These are phyloP conservation scores for Tenebrosternarchus preto DNA, from an alignment of 2,113 vertebrate genomes.

Conservation along the genomic window DNA sequence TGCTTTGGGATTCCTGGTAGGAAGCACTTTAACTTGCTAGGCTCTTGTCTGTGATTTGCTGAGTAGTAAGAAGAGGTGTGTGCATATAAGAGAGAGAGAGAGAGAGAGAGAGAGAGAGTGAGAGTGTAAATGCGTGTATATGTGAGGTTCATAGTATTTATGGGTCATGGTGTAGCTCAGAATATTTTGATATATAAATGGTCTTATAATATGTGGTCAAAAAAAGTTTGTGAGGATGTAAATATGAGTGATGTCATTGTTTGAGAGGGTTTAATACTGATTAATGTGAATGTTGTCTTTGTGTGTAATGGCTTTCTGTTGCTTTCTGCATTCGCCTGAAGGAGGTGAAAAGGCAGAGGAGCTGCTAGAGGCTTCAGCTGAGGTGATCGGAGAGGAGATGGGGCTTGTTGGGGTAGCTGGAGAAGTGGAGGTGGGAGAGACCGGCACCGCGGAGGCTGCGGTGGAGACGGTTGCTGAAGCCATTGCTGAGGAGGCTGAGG, in stretches of 20 bases:
- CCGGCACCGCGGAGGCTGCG: too few species aligned
- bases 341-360: constrained; percentile 16
- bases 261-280: too few species aligned
- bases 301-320: not conserved
- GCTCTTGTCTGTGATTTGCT: constrained; percentile 34
- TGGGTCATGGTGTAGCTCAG: too few species aligned
- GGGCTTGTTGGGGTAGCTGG: not conserved
- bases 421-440: constrained; percentile 2
- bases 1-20: not conserved
- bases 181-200: too few species aligned
- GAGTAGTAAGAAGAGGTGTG: not conserved
- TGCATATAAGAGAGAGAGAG: not conserved
- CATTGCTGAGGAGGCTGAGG: constrained; percentile 38
- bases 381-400: not conserved
- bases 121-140: not conserved
- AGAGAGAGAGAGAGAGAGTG: not conserved
- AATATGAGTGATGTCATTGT: too few species aligned
- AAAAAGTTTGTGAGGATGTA: too few species aligned
- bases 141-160: not conserved
- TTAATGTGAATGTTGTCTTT: too few species aligned
- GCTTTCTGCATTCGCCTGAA: not conserved
- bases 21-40: constrained; percentile 42
- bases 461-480: constrained; percentile 44
- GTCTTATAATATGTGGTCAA: too few species aligned
- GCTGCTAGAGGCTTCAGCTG: not conserved